phyloP scores from a whole-genome alignment of 2,888 invertebrate genomes.

The Tipula vernalis region DNA sequence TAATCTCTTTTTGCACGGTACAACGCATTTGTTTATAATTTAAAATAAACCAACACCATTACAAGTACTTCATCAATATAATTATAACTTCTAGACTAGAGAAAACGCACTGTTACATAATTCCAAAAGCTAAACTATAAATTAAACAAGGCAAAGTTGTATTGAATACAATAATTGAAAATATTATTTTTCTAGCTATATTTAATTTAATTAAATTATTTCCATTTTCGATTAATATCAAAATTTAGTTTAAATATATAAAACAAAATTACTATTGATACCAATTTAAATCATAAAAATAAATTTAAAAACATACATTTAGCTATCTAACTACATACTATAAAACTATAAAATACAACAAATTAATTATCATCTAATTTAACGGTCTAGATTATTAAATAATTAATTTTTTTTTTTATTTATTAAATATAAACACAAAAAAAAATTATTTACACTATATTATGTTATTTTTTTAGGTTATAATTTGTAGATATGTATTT shows the following conservation, averaged over 20 bases:
- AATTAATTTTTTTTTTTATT: slow-evolving; percentile 4
- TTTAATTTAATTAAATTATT: background rate
- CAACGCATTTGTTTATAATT: too few relatives aligned
- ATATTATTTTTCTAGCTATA: background rate
- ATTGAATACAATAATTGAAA: background rate
- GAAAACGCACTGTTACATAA: background rate
- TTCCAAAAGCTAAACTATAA: background rate
- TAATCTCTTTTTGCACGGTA: background rate
- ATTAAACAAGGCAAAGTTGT: background rate
- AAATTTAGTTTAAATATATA: background rate
- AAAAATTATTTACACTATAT: background rate
- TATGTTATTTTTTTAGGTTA: background rate
- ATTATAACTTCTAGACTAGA: background rate
- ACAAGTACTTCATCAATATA: background rate
- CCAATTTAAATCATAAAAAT: background rate
- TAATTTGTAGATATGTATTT: background rate
- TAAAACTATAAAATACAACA: background rate
- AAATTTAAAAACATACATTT: background rate
- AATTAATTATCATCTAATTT: background rate
- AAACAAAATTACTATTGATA: background rate
- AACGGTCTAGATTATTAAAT: slow-evolving; percentile 4
- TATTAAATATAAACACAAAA: background rate
- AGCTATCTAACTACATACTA: background rate
- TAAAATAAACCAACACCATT: background rate
- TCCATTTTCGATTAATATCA: background rate